Evolutionary conservation across 2,797 vertebrate species (phyloP).

Genomic region (Neosilurus hyrtlii): DNA sequence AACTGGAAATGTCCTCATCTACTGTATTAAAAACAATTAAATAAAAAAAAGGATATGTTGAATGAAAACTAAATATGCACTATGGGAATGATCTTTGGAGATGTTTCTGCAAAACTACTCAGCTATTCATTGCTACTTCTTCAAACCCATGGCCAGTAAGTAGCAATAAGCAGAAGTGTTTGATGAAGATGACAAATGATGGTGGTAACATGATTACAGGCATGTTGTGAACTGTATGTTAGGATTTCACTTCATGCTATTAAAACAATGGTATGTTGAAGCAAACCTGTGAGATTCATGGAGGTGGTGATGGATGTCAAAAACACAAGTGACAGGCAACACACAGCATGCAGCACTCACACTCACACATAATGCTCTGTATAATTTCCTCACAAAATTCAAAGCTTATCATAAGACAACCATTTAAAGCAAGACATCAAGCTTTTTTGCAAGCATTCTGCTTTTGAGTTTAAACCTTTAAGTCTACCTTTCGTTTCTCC

Average conservation of each 20-base stretch:
- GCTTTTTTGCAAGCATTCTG: conserved; percentile 42
- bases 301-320: conserved; percentile 59
- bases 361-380: conserved; percentile 52
- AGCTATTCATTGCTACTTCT: conserved; percentile 54
- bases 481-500: conserved; percentile 90
- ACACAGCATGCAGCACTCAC: conserved; percentile 68
- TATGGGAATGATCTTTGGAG: conserved; percentile 17
- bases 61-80: conserved; percentile 21
- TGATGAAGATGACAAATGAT: conserved; percentile 57
- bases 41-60: neutral
- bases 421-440: conserved; percentile 45
- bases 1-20: neutral
- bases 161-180: conserved; percentile 64
- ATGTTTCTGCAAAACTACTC: conserved; percentile 16
- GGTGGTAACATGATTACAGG: conserved; percentile 62
- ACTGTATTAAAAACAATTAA: no score
- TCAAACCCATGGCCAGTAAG: conserved; percentile 59
- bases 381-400: conserved; percentile 49
- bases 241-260: conserved; percentile 70
- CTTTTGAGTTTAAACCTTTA: conserved; percentile 19
- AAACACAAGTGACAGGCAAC: conserved; percentile 62
- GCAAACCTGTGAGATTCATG: conserved; percentile 56
- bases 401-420: conserved; percentile 34
- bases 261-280: conserved; percentile 65
- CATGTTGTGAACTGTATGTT: conserved; percentile 60